phyloP scores from a whole-genome alignment of 2,113 vertebrate genomes.

The Mustelus asterias region DNA sequence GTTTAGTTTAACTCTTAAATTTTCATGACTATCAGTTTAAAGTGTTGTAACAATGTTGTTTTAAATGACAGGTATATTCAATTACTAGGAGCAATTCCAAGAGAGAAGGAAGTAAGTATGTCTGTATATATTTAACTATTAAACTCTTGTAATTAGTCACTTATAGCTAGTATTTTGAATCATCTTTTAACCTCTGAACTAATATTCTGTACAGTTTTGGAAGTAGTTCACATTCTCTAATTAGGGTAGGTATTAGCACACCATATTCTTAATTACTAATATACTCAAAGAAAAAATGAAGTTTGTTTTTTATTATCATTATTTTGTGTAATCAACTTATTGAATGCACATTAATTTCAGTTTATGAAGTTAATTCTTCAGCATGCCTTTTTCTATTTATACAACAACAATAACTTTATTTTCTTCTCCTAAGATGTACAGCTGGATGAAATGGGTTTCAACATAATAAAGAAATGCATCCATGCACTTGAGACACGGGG shows the following conservation, averaged over 20 bases:
- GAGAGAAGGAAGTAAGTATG: slow-evolving; percentile 80
- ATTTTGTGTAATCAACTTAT: neutral
- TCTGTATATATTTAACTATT: neutral
- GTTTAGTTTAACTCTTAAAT: neutral
- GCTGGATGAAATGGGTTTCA: slow-evolving; percentile 78
- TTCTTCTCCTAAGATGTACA: slow-evolving; percentile 66
- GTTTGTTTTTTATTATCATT: neutral
- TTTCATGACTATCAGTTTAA: neutral
- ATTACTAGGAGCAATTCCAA: slow-evolving; percentile 67
- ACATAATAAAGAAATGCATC: slow-evolving; percentile 84
- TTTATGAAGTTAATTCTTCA: too few relatives aligned
- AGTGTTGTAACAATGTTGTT: neutral
- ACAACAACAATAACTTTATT: neutral
- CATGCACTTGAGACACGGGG: slow-evolving; percentile 83
- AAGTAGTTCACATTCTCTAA: neutral
- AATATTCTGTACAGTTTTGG: neutral
- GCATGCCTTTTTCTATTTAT: neutral
- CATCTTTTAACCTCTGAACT: neutral
- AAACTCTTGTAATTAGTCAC: neutral
- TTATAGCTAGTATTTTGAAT: neutral
- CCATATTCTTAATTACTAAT: neutral
- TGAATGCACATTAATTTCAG: neutral
- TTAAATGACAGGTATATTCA: slow-evolving; percentile 59
- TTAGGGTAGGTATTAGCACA: neutral
- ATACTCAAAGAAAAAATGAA: neutral